Evolutionary conservation across 2,888 invertebrate genomes (phyloP).

Genomic region (Ophion costatus): DNA sequence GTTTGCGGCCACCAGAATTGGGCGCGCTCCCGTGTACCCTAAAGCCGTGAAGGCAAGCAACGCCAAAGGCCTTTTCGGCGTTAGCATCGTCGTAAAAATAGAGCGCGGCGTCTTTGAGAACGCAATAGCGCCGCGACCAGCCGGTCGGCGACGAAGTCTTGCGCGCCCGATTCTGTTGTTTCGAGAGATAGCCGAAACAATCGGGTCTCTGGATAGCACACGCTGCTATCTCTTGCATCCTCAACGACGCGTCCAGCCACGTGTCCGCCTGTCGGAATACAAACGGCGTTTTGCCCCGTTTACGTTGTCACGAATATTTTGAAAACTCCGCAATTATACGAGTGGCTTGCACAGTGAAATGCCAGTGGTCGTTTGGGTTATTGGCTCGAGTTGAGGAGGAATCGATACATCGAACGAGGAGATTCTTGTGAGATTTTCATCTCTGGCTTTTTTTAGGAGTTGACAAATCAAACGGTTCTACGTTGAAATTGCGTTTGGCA

Average conservation of each 20-base stretch:
- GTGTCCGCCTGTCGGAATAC: conserved; percentile 84
- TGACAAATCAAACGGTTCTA: no score
- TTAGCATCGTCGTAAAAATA: conserved; percentile 96
- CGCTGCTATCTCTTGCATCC: conserved; percentile 92
- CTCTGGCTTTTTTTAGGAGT: no score
- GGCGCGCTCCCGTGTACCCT: conserved; percentile 93
- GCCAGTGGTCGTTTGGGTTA: no score
- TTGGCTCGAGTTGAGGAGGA: no score
- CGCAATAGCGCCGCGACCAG: conserved; percentile 96
- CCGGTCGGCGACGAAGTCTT: conserved; percentile 92
- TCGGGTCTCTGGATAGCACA: conserved; percentile 92
- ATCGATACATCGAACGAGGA: no score
- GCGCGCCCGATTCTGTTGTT: conserved; percentile 85
- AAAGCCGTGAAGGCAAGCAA: conserved; percentile 97
- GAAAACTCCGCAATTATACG: neutral
- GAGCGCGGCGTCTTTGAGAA: conserved; percentile 96
- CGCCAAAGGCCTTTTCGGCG: conserved; percentile 95
- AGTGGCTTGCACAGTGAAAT: no score
- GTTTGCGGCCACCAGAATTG: conserved; percentile 91
- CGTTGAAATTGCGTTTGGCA: no score
- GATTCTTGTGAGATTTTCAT: no score
- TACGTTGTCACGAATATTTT: neutral
- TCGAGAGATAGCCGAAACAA: conserved; percentile 96
- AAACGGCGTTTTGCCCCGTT: neutral
- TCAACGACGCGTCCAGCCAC: conserved; percentile 91